Evolutionary conservation across 1,140 invertebrate genomes (phyloP).

Genomic region (Calycopis cecrops): DNA sequence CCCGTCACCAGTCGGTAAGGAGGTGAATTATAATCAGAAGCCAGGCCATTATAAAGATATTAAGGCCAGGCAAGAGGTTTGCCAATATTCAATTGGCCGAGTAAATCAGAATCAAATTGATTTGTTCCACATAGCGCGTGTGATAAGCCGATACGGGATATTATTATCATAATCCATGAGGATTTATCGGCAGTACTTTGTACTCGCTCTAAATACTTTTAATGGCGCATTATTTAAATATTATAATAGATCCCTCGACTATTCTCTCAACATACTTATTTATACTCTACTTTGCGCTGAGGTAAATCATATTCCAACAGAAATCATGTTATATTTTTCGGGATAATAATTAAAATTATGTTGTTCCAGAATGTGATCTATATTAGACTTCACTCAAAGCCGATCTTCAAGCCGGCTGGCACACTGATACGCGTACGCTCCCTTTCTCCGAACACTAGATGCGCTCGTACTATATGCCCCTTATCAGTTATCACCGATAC

Average conservation of each 20-base stretch:
- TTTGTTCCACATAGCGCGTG: constrained; percentile 36
- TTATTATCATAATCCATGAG: constrained; percentile 33
- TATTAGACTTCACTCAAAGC: too few relatives aligned
- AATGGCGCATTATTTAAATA: constrained; percentile 7
- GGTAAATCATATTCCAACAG: too few relatives aligned
- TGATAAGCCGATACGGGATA: constrained; percentile 35
- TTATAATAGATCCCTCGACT: not conserved
- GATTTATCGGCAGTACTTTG: constrained; percentile 18
- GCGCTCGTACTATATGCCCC: too few relatives aligned
- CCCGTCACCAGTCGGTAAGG: not conserved
- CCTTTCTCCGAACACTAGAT: too few relatives aligned
- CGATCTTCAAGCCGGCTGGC: too few relatives aligned
- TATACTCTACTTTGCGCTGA: too few relatives aligned
- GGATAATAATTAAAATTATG: too few relatives aligned
- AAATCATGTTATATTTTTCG: too few relatives aligned
- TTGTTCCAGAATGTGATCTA: too few relatives aligned
- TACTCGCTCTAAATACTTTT: constrained; percentile 12
- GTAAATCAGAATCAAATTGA: constrained; percentile 36
- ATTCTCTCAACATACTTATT: too few relatives aligned
- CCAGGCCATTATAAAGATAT: constrained; percentile 3
- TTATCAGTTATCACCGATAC: too few relatives aligned
- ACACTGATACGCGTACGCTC: too few relatives aligned
- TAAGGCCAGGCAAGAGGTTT: constrained; percentile 9
- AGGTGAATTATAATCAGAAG: not conserved
- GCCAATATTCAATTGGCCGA: constrained; percentile 15